Conservation (phyloP, 2,113 vertebrate genomes). For the Lophotis ruficrista region DNA sequence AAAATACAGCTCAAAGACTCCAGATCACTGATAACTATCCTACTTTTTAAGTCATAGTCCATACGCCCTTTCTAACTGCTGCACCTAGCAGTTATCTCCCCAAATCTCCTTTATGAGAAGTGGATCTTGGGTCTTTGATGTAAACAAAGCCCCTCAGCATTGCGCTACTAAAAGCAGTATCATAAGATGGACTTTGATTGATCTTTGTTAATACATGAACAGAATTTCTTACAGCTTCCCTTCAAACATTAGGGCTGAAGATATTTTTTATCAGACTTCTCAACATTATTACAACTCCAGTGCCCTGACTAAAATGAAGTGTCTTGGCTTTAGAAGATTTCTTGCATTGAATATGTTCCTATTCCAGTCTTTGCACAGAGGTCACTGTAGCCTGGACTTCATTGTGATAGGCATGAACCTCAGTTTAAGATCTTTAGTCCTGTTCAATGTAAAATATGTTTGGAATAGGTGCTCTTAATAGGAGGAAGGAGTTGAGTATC, state of each 20-base stretch:
- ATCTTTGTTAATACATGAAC: background rate
- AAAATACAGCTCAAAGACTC: background rate
- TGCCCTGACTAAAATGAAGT: background rate
- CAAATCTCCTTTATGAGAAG: background rate
- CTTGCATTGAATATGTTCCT: background rate
- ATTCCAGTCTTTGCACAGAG: background rate
- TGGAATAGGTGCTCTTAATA: background rate
- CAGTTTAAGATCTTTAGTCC: background rate
- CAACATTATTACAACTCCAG: background rate
- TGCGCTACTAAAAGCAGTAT: background rate
- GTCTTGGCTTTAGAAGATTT: background rate
- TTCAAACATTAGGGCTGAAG: background rate
- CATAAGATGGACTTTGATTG: fast-evolving
- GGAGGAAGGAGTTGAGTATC: background rate
- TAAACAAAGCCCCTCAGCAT: background rate
- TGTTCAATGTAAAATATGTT: background rate
- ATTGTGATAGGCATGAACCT: background rate
- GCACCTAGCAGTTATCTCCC: background rate
- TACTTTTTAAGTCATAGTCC: background rate
- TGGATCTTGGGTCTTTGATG: background rate
- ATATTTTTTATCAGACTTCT: background rate
- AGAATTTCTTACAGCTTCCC: background rate
- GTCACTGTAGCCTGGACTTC: background rate
- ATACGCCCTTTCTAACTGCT: background rate
- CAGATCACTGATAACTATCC: background rate